Evolutionary conservation across 2,888 invertebrate genomes (phyloP), one percentile per base, ranked within the genome.

Genomic region (Eledona agricola): DNA sequence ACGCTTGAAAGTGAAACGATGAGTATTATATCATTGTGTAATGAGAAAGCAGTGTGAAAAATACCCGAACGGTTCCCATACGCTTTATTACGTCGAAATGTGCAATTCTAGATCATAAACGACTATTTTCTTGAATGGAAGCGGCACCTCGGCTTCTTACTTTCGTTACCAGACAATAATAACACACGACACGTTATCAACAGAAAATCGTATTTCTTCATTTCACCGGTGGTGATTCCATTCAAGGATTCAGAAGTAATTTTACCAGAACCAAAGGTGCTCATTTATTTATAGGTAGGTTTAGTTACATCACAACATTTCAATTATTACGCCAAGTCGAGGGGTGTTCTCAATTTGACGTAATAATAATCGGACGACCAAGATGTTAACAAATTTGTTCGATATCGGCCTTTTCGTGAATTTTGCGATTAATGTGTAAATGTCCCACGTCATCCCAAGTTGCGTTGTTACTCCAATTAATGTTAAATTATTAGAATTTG

Each of bases 241-340:
- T 51, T 45, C 52, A 46, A 32, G 49, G 52, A 47, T 25, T 13
- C 45, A 54, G 52, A 51, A 59, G 13, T 6, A 17, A 34, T 35
- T 52, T 66, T 69, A 66, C 65, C 65, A 70, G 63, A 71, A 72
- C 73, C 72, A 73, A 73, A 72, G 72, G 73, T 73, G 73, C 72
- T 72, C 71, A 70, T 71, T 69, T 66, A 63, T 63, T 70, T 66
- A 51, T 69, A 67, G 60, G 60, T 67, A 66, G 57, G 11, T 60
- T 63, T 66, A 62, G 64, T 63, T 59, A 35, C 31, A 51, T 52
- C 40, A 28, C 38, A 15, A 37, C 9, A 52, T 49, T 50, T 22
- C 28, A 32, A 34, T 56, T 60, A 50, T 57, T 60, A 47, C 37
- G 25, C 55, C 50, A 43, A 50, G 50, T 45, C 51, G 50, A 49